Base-by-base conservation (phyloP, 2,888 invertebrate species). In the Gerris lacustris region DNA sequence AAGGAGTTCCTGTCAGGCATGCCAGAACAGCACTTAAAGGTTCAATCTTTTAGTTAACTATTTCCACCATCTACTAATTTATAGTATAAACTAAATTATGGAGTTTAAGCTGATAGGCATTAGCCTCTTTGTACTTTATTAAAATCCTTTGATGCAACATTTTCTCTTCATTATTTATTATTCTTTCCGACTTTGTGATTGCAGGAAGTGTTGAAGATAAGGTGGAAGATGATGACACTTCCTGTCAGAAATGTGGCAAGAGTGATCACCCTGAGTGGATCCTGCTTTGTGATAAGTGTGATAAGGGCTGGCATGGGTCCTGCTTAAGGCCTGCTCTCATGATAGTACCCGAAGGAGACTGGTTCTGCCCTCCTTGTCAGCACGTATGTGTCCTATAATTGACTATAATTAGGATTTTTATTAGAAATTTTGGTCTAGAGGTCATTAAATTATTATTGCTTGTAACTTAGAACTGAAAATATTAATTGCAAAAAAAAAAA, bases 281-380 rank as follows among this genome's bases (percentile, higher is more conserved):
- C 77, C 82, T 99, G 70, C 82, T 99, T 63, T 99, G 98, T 79
- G 98, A 99, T 82, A 86, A 86, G 75, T 68, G 68, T 18, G 31
- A 68, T n/a, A 45, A 15, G 73, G 97, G 97, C n/a, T 97, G 94
- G 88, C 98, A 99, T 83, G 96, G 95, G 73, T 92, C 93, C 66
- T 99, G 98, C 79, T 85, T 98, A 63, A 87, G 92, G 73, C 98
- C 98, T 0, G 88, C 95, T 72, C 85, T 99, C 64, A 88, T 96
- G 82, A 87, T 93, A 45, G 92, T 99, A 77, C 99, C 98, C 0
- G 95, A 96, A 79, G 97, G 97, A 0, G 93, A 96, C 80, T 99
- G 98, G 99, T 94, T 87, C 82, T 99, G 99, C 81, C 98, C 98
- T 47, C 92, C 93, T 0, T 99, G 98, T 82, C 92, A 95, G 80